phyloP scores from a whole-genome alignment of 2,888 invertebrate species.

The Eupeodes latifasciatus region DNA sequence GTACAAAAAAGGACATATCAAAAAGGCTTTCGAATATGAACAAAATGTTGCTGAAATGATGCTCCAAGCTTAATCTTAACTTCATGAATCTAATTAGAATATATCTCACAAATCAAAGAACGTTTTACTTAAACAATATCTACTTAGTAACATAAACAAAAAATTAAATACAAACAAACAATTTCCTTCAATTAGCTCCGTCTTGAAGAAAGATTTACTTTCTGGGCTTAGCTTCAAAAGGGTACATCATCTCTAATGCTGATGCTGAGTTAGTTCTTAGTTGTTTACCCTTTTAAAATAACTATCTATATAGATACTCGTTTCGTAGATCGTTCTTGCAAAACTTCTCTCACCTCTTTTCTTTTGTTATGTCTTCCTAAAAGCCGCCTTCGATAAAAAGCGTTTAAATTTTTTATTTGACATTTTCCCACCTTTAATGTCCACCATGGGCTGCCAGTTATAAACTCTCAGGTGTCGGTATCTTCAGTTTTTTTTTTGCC shows the following conservation, averaged over 20 bases:
- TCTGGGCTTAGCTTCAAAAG: constrained; percentile 7
- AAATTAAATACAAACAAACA: constrained; percentile 18
- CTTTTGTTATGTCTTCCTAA: constrained; percentile 23
- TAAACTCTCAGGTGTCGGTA: constrained; percentile 73
- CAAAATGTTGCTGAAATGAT: too few species aligned
- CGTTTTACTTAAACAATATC: too few species aligned
- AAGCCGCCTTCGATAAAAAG: constrained; percentile 74
- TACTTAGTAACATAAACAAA: too few species aligned
- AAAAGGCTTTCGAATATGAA: too few species aligned
- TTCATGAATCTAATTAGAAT: too few species aligned
- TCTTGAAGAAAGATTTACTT: constrained; percentile 57
- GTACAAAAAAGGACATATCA: too few species aligned
- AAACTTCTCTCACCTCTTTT: constrained; percentile 20
- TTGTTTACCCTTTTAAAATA: neutral
- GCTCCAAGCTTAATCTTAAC: too few species aligned
- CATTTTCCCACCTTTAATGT: constrained; percentile 84
- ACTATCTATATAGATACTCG: too few species aligned
- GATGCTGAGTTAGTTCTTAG: neutral
- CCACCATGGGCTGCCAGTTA: constrained; percentile 77
- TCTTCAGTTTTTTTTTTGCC: constrained; percentile 10
- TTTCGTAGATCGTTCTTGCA: neutral
- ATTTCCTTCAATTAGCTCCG: constrained; percentile 68
- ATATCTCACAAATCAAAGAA: too few species aligned
- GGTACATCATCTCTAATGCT: constrained; percentile 31
- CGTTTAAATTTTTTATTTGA: constrained; percentile 79